Percentiles rank a stretch among this genome's conserved stretches.
These are phyloP conservation scores for Triops longicaudatus DNA, from an alignment of 1,140 invertebrate genomes.

Conservation along the genomic window DNA sequence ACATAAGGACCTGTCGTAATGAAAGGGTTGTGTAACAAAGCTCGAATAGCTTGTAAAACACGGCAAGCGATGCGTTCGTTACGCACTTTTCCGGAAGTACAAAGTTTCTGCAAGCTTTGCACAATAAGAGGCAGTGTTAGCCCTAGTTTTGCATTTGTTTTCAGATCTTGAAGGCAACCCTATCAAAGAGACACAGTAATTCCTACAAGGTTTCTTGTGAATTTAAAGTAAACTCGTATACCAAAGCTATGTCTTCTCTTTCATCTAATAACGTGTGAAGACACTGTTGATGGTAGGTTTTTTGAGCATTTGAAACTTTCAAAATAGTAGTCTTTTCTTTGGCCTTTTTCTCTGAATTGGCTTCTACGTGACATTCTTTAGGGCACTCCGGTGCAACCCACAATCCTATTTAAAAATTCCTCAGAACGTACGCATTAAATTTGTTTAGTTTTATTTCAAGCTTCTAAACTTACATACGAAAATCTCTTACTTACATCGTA, in stretches of 20 bases:
- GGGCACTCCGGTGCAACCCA: neutral
- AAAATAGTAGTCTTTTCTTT: neutral
- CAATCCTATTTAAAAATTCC: neutral
- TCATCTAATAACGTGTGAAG: neutral
- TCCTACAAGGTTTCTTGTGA: neutral
- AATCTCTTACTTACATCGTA: too few relatives aligned
- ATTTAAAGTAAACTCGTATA: neutral
- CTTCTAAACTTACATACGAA: too few relatives aligned
- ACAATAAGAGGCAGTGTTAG: neutral
- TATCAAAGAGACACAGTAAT: neutral
- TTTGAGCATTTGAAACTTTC: neutral
- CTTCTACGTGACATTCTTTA: neutral
- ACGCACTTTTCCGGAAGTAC: neutral
- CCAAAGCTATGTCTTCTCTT: neutral
- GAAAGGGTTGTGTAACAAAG: neutral
- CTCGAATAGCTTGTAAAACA: neutral
- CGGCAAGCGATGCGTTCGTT: neutral
- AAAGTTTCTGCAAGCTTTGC: conserved; percentile 3
- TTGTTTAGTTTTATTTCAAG: too few relatives aligned
- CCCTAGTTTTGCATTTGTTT: neutral
- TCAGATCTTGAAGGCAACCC: neutral
- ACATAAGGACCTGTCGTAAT: neutral
- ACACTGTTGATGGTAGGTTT: neutral
- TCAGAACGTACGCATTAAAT: too few relatives aligned
- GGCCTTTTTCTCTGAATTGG: neutral